Base-by-base conservation (phyloP, 2,888 invertebrate species). In the Ryuthela nishihirai region DNA sequence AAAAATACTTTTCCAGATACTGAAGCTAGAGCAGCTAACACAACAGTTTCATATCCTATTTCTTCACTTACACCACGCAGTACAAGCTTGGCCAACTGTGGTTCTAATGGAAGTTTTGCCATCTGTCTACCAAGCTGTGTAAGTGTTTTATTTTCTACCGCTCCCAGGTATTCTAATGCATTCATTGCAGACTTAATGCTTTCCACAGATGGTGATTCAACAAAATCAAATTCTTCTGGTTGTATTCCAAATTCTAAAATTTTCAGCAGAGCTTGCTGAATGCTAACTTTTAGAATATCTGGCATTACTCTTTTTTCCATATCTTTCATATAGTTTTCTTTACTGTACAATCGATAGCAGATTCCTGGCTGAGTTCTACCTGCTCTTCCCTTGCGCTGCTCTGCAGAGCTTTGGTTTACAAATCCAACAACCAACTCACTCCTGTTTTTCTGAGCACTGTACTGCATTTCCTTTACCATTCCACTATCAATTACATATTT, bases 341-440 rank as follows among this genome's bases (percentile, higher is more conserved):
- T 62, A 4, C 68, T 68, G 62, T 72, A 76, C 23, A 76, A 67
- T 23, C 75, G 67, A 64, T 69, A 74, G 59, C 74, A 75, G 36
- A 66, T 67, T 1, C 76, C 76, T 7, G 70, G 62, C 12, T 69
- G 67, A 9, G 72, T 74, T 42, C 75, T 64, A 7, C 75, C 76
- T 15, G 75, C 75, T 54, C 75, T 64, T 4, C 75, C 76, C 64
- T 72, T 73, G 3, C 76, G 67, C 62, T 76, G 76, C 25, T 74
- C 70, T 1, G 75, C 74, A 9, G 73, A 72, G 45, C 73, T 73
- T 62, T 70, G 68, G 42, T 70, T 72, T 9, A 72, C 68, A 25
- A 66, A 56, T 6, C 56, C 58, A 1, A 72, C 64, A 24, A 65
- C 64, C n/a, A 75, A 63, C 3, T 67, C 64, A 48, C 65, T 71